Conservation (phyloP, 2,888 invertebrate genomes). For the Cenopis cana region DNA sequence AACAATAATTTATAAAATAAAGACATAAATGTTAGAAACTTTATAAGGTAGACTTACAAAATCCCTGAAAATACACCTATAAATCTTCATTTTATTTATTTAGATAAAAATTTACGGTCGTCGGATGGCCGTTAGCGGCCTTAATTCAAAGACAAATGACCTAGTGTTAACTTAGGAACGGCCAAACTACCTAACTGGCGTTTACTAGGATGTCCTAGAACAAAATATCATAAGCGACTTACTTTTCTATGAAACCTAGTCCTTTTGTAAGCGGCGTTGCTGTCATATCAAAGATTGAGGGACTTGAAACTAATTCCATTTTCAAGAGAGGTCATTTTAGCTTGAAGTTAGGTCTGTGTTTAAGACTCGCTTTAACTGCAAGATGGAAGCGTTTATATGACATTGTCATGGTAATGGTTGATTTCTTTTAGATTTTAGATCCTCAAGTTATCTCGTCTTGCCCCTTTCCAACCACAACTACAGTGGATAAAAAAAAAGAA, state of each 20-base stretch:
- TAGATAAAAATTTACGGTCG: conserved; percentile 54
- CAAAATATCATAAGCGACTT: conserved; percentile 12
- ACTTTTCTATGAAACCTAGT: neutral
- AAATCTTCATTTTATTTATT: conserved; percentile 54
- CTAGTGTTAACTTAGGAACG: conserved; percentile 49
- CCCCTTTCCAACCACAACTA: no score
- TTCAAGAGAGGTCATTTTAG: neutral
- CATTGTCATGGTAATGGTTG: conserved; percentile 22
- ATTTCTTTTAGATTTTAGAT: conserved; percentile 3
- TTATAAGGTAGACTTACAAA: conserved; percentile 16
- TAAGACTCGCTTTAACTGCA: conserved; percentile 21
- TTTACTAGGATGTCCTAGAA: neutral
- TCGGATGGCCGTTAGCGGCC: conserved; percentile 40
- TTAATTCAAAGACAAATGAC: conserved; percentile 57
- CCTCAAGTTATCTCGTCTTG: neutral
- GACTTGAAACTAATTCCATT: neutral
- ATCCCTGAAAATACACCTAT: conserved; percentile 43
- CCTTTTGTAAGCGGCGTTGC: neutral
- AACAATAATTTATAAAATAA: neutral
- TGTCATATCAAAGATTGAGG: neutral
- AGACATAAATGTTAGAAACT: conserved; percentile 31
- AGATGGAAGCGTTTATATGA: conserved; percentile 26
- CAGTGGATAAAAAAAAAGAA: no score
- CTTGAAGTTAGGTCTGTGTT: neutral
- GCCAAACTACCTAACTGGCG: conserved; percentile 52